Evolutionary conservation across 2,888 invertebrate species (phyloP).

Genomic region (Macropis europaea): DNA sequence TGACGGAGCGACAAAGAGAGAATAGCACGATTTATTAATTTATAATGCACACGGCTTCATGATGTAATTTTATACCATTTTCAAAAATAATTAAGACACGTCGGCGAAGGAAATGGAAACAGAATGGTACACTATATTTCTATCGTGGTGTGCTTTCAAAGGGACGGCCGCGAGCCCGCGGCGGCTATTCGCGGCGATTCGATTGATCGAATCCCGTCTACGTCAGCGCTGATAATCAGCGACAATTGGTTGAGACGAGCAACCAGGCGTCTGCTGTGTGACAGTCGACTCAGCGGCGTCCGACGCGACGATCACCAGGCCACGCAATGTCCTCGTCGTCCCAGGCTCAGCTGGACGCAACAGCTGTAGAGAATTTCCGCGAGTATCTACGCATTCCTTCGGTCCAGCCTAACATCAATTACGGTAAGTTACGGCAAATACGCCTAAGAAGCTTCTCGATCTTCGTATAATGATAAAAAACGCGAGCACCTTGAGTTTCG

Average conservation of each 20-base stretch:
- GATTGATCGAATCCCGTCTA: constrained; percentile 52
- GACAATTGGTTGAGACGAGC: constrained; percentile 63
- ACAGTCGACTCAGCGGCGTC: constrained; percentile 61
- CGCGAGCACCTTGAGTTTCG: not conserved
- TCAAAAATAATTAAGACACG: too few relatives aligned
- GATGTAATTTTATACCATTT: too few relatives aligned
- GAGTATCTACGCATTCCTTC: constrained; percentile 93
- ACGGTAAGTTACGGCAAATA: constrained; percentile 84
- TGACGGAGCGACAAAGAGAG: not conserved
- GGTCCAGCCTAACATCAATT: constrained; percentile 92
- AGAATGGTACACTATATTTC: too few relatives aligned
- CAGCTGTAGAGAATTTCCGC: constrained; percentile 88
- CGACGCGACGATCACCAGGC: constrained; percentile 55
- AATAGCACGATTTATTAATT: constrained; percentile 1
- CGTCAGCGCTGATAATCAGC: constrained; percentile 56
- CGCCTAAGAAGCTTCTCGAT: too few relatives aligned
- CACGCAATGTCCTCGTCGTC: constrained; percentile 61
- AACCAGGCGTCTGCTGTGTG: constrained; percentile 68
- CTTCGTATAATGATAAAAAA: not conserved
- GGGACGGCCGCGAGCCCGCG: not conserved
- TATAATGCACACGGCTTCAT: not conserved
- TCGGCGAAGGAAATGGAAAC: too few relatives aligned
- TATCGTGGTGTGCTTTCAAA: too few relatives aligned
- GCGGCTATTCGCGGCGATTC: not conserved
- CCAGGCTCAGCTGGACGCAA: constrained; percentile 76